Conservation (phyloP, 2,888 invertebrate genomes). For the Boloria euphrosyne region DNA sequence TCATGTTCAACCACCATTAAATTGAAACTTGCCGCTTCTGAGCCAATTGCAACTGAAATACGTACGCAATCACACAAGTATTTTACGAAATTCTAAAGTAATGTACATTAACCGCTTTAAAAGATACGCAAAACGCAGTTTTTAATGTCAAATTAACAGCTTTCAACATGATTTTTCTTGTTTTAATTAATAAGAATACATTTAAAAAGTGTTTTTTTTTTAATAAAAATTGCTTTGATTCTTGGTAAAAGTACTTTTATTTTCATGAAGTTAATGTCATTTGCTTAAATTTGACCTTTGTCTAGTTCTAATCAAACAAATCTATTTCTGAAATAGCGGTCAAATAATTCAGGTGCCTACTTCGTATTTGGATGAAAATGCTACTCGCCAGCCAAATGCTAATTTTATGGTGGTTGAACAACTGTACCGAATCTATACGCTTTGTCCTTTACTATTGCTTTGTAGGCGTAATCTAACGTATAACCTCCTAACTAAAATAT, state of each 20-base stretch:
- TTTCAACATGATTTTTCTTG: not conserved
- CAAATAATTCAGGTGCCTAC: slow-evolving; percentile 76
- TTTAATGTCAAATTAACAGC: too few relatives aligned
- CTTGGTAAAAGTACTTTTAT: too few relatives aligned
- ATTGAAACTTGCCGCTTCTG: slow-evolving; percentile 74
- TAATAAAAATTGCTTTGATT: too few relatives aligned
- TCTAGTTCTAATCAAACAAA: not conserved
- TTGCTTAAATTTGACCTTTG: not conserved
- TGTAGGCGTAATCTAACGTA: slow-evolving; percentile 60
- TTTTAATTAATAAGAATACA: not conserved
- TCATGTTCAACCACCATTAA: slow-evolving; percentile 78
- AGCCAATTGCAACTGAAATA: slow-evolving; percentile 71
- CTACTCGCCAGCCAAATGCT: slow-evolving; percentile 79
- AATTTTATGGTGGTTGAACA: slow-evolving; percentile 83
- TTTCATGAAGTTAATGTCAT: too few relatives aligned
- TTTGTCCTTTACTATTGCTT: slow-evolving; percentile 74
- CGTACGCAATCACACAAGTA: slow-evolving; percentile 39
- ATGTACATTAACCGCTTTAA: slow-evolving; percentile 2
- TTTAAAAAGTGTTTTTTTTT: too few relatives aligned
- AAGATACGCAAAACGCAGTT: not conserved
- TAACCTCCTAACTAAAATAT: slow-evolving; percentile 35
- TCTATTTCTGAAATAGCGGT: slow-evolving; percentile 64
- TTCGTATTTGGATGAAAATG: slow-evolving; percentile 73
- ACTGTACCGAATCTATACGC: slow-evolving; percentile 74
- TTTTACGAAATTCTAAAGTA: slow-evolving; percentile 28